A percentile compares a stretch with the other conserved stretches of the same genome.
Evolutionary conservation across 2,113 vertebrate genomes (phyloP).

Genomic region (Pluvianellus socialis): DNA sequence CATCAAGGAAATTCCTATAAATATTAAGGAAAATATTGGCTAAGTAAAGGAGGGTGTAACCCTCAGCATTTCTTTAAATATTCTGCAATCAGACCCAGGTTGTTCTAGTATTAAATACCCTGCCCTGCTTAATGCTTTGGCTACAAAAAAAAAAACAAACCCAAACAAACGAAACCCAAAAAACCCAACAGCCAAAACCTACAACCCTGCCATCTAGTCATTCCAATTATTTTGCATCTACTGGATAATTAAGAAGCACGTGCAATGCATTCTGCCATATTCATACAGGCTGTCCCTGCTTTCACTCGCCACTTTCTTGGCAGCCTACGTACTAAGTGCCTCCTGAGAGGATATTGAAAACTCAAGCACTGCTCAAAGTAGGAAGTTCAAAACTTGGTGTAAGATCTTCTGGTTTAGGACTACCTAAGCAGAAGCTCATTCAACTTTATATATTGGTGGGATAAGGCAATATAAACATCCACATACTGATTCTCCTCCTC

Average conservation of each 20-base stretch:
- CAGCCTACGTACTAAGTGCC: not conserved
- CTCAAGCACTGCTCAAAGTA: not conserved
- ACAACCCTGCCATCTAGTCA: not conserved
- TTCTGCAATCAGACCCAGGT: not conserved
- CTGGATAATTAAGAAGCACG: not conserved
- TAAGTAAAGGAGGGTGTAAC: not conserved
- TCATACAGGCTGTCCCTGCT: not conserved
- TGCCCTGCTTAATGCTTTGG: not conserved
- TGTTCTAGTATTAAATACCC: not conserved
- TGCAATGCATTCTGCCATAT: not conserved
- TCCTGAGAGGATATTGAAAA: not conserved
- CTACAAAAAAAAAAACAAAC: not conserved
- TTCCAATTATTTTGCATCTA: not conserved
- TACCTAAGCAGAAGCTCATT: not conserved
- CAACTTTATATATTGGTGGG: not conserved
- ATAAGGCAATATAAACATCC: not conserved
- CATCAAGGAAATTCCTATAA: slow-evolving; percentile 6
- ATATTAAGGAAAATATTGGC: slow-evolving; percentile 12
- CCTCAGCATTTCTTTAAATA: not conserved
- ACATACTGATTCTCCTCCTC: not conserved
- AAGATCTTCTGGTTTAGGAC: not conserved
- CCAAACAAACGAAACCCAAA: not conserved
- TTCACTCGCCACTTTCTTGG: not conserved
- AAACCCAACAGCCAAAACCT: not conserved
- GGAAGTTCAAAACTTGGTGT: not conserved